phyloP scores from a whole-genome alignment of 2,797 vertebrate genomes.

The Lithobates sylvaticus region DNA sequence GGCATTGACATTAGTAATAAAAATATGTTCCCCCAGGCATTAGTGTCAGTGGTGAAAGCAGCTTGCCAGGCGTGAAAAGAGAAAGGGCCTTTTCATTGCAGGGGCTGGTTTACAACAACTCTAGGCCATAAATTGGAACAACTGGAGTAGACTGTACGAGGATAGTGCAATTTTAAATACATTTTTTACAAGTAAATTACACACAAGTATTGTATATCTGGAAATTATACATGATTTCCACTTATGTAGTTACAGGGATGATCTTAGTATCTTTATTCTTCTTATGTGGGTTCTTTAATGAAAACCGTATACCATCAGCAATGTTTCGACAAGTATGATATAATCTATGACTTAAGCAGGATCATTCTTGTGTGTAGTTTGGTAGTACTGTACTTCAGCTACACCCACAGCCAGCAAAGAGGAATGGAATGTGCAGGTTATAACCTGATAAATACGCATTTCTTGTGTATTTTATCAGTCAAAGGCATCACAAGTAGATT shows the following conservation, averaged over 20 bases:
- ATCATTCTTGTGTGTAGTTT: slow-evolving; percentile 22
- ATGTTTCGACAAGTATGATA: slow-evolving; percentile 16
- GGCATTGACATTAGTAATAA: no score
- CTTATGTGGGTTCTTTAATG: neutral
- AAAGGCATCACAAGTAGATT: slow-evolving; percentile 27
- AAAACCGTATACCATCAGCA: slow-evolving; percentile 12
- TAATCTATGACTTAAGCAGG: slow-evolving; percentile 21
- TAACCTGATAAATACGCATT: slow-evolving; percentile 48
- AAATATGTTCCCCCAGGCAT: no score
- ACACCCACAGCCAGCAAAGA: slow-evolving; percentile 32
- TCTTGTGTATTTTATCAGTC: slow-evolving; percentile 46
- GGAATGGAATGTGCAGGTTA: slow-evolving; percentile 56
- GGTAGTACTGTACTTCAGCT: neutral
- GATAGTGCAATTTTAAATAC: neutral
- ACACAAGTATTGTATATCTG: neutral
- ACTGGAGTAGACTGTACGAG: no score
- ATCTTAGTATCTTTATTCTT: neutral
- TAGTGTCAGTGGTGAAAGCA: no score
- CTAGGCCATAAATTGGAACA: no score
- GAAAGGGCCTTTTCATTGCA: no score
- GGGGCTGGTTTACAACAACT: no score
- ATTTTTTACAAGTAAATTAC: no score
- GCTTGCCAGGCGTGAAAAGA: no score
- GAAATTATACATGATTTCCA: neutral
- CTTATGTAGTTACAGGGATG: neutral